Conservation (phyloP, 1,140 invertebrate genomes). For the Drosophila novamexicana region DNA sequence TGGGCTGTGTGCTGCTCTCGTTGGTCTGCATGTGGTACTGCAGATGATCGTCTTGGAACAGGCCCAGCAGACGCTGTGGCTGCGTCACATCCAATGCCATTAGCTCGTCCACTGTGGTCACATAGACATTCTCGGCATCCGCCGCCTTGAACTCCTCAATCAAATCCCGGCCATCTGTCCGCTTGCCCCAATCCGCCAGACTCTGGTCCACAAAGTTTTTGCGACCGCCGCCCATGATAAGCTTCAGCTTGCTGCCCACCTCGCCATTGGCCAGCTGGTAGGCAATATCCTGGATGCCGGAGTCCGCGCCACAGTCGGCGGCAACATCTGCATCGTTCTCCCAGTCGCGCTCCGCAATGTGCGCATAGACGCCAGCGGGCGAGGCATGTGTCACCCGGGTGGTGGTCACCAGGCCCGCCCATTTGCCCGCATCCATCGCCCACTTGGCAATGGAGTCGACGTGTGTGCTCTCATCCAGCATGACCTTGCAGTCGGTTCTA, state of each 20-base stretch:
- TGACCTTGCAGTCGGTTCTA: constrained; percentile 86
- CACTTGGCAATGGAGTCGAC: constrained; percentile 89
- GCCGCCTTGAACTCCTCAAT: constrained; percentile 88
- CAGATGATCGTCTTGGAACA: constrained; percentile 86
- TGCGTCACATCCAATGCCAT: constrained; percentile 71
- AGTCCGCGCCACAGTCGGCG: constrained; percentile 68
- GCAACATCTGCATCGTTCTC: constrained; percentile 89
- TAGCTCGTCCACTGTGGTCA: constrained; percentile 87
- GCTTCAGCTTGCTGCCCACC: constrained; percentile 87
- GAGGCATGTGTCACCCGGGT: constrained; percentile 93
- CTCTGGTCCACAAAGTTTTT: constrained; percentile 87
- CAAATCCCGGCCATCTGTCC: constrained; percentile 88
- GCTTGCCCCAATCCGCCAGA: constrained; percentile 75
- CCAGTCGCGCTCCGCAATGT: constrained; percentile 90
- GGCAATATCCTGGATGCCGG: constrained; percentile 89
- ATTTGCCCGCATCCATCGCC: constrained; percentile 89
- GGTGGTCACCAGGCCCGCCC: constrained; percentile 92
- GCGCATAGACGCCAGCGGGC: constrained; percentile 90
- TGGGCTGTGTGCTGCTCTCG: constrained; percentile 85
- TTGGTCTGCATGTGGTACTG: constrained; percentile 86
- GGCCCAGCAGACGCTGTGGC: constrained; percentile 84
- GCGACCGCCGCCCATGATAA: constrained; percentile 91
- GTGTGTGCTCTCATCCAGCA: constrained; percentile 86
- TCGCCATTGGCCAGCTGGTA: constrained; percentile 89
- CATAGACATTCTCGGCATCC: constrained; percentile 85